Conservation (phyloP, 2,113 vertebrate species). For the Dipodomys merriami region DNA sequence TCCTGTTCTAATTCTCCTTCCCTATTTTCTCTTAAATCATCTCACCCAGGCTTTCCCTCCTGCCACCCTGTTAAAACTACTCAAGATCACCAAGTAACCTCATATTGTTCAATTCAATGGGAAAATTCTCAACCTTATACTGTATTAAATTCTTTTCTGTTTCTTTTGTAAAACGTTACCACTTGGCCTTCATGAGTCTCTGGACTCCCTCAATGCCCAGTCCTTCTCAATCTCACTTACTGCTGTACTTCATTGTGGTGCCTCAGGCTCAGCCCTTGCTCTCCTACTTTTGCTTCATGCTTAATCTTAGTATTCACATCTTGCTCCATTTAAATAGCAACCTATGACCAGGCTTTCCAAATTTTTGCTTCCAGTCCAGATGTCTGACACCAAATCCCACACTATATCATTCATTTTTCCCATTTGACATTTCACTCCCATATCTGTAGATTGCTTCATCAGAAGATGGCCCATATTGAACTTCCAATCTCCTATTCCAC, state of each 20-base stretch:
- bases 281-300: not conserved
- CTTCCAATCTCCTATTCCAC: not conserved
- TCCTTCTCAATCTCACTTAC: not conserved
- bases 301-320: not conserved
- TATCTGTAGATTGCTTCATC: not conserved
- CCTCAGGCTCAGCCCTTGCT: not conserved
- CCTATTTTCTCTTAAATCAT: not conserved
- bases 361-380: not conserved
- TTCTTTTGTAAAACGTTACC: not conserved
- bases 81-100: not conserved
- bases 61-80: not conserved
- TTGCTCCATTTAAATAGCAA: not conserved
- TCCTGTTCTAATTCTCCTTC: not conserved
- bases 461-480: not conserved
- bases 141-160: too few relatives aligned
- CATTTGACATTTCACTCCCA: not conserved
- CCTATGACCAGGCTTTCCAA: not conserved
- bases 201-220: not conserved
- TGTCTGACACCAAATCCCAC: not conserved
- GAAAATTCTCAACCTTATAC: not conserved
- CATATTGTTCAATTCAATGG: not conserved
- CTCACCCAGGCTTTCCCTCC: not conserved
- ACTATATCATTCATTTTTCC: not conserved
- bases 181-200: not conserved
- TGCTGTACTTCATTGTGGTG: not conserved